Evolutionary conservation across 2,797 vertebrate genomes (phyloP).

Genomic region (Danio tinwini): DNA sequence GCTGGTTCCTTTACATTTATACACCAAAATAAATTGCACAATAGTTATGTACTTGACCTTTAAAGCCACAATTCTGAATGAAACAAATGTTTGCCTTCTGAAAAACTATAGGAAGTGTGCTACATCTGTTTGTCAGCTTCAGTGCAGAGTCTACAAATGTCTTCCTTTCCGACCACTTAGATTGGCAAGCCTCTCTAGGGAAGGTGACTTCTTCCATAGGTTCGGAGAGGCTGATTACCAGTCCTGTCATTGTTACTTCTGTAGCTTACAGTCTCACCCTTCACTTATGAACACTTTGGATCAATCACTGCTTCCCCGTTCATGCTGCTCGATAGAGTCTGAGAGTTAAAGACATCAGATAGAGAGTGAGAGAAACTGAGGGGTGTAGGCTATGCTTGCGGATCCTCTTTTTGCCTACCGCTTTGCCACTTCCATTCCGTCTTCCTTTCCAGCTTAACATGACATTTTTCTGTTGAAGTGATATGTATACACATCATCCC

Average conservation of each 20-base stretch:
- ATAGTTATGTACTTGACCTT: neutral
- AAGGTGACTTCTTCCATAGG: slow-evolving; percentile 30
- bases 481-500: slow-evolving; percentile 3
- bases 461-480: slow-evolving; percentile 6
- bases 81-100: neutral
- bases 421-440: slow-evolving; percentile 5
- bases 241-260: slow-evolving; percentile 49
- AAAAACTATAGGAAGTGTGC: slow-evolving; percentile 6
- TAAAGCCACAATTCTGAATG: neutral
- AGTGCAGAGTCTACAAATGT: slow-evolving; percentile 44
- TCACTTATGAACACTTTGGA: slow-evolving; percentile 49
- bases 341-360: slow-evolving; percentile 45
- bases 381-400: neutral
- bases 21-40: no score
- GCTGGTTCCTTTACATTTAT: no score
- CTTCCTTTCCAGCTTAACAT: slow-evolving; percentile 26
- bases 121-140: slow-evolving; percentile 27
- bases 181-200: slow-evolving; percentile 14
- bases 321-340: slow-evolving; percentile 51
- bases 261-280: slow-evolving; percentile 41
- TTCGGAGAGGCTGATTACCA: slow-evolving; percentile 45
- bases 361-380: slow-evolving; percentile 7
- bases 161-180: slow-evolving; percentile 25
- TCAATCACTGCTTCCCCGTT: slow-evolving; percentile 52
- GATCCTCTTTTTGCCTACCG: neutral